A percentile compares a stretch with the other conserved stretches of the same genome.
These are phyloP conservation scores for Octonoba sinensis DNA, from an alignment of 2,888 invertebrate genomes.

Conservation along the genomic window DNA sequence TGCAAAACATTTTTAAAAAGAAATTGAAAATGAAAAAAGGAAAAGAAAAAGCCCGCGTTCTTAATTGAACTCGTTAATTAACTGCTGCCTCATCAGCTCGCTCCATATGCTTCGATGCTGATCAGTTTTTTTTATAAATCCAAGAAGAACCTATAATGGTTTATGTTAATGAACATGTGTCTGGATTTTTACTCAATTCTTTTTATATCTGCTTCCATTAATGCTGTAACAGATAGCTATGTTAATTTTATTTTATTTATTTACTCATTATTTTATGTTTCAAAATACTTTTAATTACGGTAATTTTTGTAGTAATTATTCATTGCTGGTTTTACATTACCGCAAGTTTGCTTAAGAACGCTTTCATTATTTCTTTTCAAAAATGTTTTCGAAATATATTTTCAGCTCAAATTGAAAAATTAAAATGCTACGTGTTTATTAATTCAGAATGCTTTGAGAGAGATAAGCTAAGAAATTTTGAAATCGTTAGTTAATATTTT, in stretches of 20 bases:
- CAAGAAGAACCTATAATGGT: conserved; percentile 39
- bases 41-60: conserved; percentile 17
- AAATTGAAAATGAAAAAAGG: conserved; percentile 5
- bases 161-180: conserved; percentile 43
- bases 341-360: no score
- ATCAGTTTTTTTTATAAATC: neutral
- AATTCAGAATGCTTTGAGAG: no score
- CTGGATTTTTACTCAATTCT: conserved; percentile 22
- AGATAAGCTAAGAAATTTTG: no score
- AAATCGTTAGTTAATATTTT: no score
- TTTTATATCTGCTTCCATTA: conserved; percentile 14
- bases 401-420: no score
- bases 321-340: no score
- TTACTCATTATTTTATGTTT: conserved; percentile 16
- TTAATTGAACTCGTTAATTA: conserved; percentile 53
- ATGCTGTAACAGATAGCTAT: neutral
- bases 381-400: no score
- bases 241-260: conserved; percentile 20
- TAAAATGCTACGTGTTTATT: no score
- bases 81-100: conserved; percentile 8
- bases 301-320: neutral
- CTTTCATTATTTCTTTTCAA: no score
- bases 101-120: conserved; percentile 3
- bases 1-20: conserved; percentile 38
- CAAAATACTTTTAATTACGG: conserved; percentile 32